Base-by-base conservation (phyloP, 2,113 vertebrate species). In the Campylomormyrus numenius region DNA sequence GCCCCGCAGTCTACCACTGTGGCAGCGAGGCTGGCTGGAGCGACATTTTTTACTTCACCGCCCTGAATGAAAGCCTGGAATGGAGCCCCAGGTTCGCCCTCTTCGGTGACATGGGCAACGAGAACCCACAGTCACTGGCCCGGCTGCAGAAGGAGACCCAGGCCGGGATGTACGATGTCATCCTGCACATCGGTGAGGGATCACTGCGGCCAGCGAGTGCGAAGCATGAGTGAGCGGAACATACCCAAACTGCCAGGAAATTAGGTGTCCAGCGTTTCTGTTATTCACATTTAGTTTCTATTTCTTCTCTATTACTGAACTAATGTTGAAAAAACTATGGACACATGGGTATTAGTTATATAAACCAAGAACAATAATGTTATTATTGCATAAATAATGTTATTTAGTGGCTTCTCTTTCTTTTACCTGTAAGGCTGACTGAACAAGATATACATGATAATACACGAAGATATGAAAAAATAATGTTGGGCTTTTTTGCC, bases 51-150 rank as follows among this genome's bases (percentile, higher is more conserved):
- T 94, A 88, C 87, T 98, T 98, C 94, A 95, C 90, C 0, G 94
- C 96, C 31, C 92, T 97, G 91, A 96, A 95, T 88, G 94, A 92
- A 1, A 96, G 95, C 83, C 88, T 84, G 0, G 87, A 90, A 2
- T 97, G 97, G 95, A 97, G 96, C 77, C 97, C 97, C 48, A 95
- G 93, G 21, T 96, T 98, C 88, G 97, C 96, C 45, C 92, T 98
- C 10, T 98, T 96, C 27, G 97, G 97, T 8, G 97, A 98, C 91
- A 90, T 98, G 94, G 97, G 97, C 17, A 95, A 97, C 7, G 95
- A 96, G 87, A 98, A 98, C 92, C 95, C 97, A 0, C 97, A 97
- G 93, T 97, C 97, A 85, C 93, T 98, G 74, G 95, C 96, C 24
- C 93, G 96, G 13, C 94, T 98, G 83, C 96, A 95, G 92, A 96